Percentiles rank a stretch among this genome's conserved stretches.
Evolutionary conservation across 2,888 invertebrate genomes (phyloP).

Genomic region (Andrena fulva): DNA sequence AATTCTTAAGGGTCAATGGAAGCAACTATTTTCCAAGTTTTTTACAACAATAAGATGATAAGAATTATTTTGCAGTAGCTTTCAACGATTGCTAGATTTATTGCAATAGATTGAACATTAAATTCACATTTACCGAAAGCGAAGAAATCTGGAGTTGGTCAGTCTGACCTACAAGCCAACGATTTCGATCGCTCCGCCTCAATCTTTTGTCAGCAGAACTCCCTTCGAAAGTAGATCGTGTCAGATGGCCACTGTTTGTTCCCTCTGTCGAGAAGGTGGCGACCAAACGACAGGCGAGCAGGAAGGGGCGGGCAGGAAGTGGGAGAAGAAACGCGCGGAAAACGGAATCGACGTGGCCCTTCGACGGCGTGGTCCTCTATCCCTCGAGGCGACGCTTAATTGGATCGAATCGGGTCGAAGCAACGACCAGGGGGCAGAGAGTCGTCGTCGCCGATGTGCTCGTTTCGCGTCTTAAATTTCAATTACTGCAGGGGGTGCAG

Average conservation of each 20-base stretch:
- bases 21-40: too few relatives aligned
- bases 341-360: constrained; percentile 48
- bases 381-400: constrained; percentile 74
- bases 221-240: constrained; percentile 34
- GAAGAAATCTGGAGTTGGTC: too few relatives aligned
- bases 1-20: too few relatives aligned
- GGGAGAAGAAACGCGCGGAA: constrained; percentile 31
- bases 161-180: too few relatives aligned
- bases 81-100: too few relatives aligned
- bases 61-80: too few relatives aligned
- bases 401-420: constrained; percentile 77
- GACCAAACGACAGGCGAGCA: neutral
- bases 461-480: constrained; percentile 78
- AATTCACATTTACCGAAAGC: too few relatives aligned
- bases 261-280: constrained; percentile 12
- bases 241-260: constrained; percentile 40
- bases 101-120: too few relatives aligned
- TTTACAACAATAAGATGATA: too few relatives aligned
- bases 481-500: constrained; percentile 72
- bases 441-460: constrained; percentile 56
- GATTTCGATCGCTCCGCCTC: neutral
- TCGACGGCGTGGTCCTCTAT: constrained; percentile 34
- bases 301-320: neutral
- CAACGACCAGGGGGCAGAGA: constrained; percentile 55
- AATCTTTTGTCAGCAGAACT: constrained; percentile 3